Conservation (phyloP, 2,113 vertebrate species). For the Pluvianellus socialis region DNA sequence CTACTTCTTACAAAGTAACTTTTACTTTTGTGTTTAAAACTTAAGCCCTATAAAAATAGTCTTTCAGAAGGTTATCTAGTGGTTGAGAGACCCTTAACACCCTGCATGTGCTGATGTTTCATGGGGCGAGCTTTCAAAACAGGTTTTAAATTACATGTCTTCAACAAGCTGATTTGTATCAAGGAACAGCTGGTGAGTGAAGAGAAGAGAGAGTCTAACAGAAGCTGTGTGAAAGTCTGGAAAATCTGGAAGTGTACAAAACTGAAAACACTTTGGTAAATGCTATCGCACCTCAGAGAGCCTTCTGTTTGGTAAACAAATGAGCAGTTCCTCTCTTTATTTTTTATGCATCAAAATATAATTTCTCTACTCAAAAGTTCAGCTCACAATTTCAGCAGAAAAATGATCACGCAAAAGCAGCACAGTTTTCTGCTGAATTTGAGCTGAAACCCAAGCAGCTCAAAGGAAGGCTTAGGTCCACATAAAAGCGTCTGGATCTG, state of each 20-base stretch:
- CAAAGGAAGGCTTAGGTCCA: not conserved
- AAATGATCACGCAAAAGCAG: not conserved
- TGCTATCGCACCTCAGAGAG: not conserved
- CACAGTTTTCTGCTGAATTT: not conserved
- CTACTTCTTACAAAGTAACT: not conserved
- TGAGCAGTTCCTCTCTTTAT: not conserved
- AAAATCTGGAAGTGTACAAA: not conserved
- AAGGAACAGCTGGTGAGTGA: not conserved
- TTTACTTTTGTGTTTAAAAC: not conserved
- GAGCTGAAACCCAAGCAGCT: not conserved
- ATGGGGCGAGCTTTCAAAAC: not conserved
- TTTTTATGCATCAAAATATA: not conserved
- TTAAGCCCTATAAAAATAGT: not conserved
- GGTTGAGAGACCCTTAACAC: not conserved
- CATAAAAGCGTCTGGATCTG: not conserved
- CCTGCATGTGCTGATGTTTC: not conserved
- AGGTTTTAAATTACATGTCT: not conserved
- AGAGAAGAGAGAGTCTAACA: not conserved
- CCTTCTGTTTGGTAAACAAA: not conserved
- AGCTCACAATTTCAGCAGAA: not conserved
- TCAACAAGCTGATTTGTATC: not conserved
- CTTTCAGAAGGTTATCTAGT: not conserved
- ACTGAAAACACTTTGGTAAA: not conserved
- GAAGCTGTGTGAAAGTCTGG: not conserved
- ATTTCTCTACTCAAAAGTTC: not conserved